Evolutionary conservation across 2,888 invertebrate species (phyloP).

Genomic region (Parasteatoda lunata): DNA sequence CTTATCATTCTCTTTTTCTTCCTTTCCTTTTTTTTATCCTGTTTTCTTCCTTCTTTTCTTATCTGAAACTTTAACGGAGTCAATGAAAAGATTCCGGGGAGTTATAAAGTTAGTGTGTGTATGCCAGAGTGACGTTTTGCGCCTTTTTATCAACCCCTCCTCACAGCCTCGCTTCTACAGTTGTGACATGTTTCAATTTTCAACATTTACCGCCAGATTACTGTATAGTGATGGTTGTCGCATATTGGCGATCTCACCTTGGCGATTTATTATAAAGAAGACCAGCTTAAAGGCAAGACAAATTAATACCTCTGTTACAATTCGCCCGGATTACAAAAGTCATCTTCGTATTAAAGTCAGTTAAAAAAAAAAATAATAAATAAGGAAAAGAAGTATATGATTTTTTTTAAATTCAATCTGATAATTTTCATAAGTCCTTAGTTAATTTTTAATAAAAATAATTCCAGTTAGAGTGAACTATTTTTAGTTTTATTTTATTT

Average conservation of each 20-base stretch:
- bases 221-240: slow-evolving; percentile 16
- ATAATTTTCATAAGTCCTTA: too few relatives aligned
- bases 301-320: too few relatives aligned
- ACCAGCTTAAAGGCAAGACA: too few relatives aligned
- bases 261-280: background rate
- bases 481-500: too few relatives aligned
- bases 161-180: slow-evolving; percentile 14
- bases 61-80: slow-evolving; percentile 21
- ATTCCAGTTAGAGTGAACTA: too few relatives aligned
- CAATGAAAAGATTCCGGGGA: slow-evolving; percentile 45
- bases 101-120: slow-evolving; percentile 3
- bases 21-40: slow-evolving; percentile 7
- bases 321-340: too few relatives aligned
- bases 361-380: too few relatives aligned
- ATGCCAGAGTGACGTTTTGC: slow-evolving; percentile 34
- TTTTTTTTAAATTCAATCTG: too few relatives aligned
- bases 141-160: slow-evolving; percentile 8
- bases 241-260: background rate
- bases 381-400: too few relatives aligned
- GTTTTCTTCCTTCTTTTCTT: slow-evolving; percentile 5
- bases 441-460: too few relatives aligned
- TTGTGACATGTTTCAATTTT: slow-evolving; percentile 68
- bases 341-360: too few relatives aligned
- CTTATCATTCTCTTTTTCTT: slow-evolving; percentile 31
- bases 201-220: slow-evolving; percentile 62